These are phyloP conservation scores for Microcebus tavaratra DNA, from an alignment of 2,113 vertebrate genomes.

Conservation along the genomic window DNA sequence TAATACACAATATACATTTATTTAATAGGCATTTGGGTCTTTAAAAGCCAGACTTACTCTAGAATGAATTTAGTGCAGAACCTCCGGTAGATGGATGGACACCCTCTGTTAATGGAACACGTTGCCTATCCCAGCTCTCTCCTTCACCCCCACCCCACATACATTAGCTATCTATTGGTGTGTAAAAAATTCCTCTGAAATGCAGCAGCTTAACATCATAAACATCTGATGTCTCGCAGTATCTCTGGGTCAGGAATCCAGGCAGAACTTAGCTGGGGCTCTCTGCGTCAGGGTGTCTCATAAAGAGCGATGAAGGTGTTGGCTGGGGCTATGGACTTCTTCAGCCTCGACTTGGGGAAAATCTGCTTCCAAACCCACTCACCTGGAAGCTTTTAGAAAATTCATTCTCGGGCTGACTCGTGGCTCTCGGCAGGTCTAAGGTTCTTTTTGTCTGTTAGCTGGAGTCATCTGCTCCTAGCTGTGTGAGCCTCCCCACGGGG, in stretches of 20 bases:
- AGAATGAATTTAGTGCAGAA: background rate
- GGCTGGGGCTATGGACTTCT: background rate
- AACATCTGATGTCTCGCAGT: accelerated
- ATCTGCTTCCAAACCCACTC: background rate
- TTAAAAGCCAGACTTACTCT: background rate
- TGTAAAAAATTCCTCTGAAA: background rate
- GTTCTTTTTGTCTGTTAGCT: background rate
- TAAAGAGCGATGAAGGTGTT: too few species aligned
- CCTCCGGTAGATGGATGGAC: background rate
- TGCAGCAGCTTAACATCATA: background rate
- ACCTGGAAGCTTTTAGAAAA: background rate
- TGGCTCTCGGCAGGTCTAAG: background rate
- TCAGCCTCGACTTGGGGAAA: accelerated
- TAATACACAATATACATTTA: background rate
- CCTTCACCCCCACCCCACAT: accelerated
- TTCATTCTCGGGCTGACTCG: background rate
- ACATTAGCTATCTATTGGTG: background rate
- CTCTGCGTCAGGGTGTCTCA: background rate
- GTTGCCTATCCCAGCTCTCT: accelerated
- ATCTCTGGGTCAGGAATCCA: background rate
- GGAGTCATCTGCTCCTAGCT: background rate
- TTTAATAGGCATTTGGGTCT: background rate
- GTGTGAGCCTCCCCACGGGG: background rate
- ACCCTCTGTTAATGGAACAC: background rate
- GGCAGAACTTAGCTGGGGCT: background rate